Conservation (phyloP, 2,113 vertebrate species). For the Passer domesticus region DNA sequence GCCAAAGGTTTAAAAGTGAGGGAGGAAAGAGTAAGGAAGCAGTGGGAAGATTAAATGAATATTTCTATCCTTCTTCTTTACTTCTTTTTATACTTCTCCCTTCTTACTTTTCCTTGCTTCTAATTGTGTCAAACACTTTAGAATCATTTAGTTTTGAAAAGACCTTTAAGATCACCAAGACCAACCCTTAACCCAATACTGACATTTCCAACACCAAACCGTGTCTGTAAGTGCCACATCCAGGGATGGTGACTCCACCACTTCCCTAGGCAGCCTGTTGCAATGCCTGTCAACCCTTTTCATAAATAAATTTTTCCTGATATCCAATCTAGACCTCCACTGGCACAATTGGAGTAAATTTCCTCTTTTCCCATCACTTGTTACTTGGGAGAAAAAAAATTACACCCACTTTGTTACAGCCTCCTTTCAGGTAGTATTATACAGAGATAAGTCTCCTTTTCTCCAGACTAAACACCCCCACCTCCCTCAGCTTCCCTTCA, state of each 20-base stretch:
- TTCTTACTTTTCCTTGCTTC: neutral
- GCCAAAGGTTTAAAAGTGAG: neutral
- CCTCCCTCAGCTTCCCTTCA: neutral
- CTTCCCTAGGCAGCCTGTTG: neutral
- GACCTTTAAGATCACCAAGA: neutral
- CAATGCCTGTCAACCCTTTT: neutral
- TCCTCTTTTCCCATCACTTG: neutral
- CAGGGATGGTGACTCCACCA: neutral
- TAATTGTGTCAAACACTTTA: neutral
- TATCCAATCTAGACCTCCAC: neutral
- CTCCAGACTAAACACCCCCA: neutral
- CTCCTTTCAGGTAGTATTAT: neutral
- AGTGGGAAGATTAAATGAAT: neutral
- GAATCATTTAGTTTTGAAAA: neutral
- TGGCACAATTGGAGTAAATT: neutral
- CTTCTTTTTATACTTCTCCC: neutral
- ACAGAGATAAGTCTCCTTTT: neutral
- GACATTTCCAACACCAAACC: neutral
- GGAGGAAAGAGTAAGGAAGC: neutral
- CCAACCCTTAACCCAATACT: neutral
- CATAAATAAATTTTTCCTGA: neutral
- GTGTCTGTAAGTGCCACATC: neutral
- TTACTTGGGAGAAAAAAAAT: neutral
- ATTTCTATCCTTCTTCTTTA: neutral
- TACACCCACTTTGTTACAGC: fast-evolving